Evolutionary conservation across 2,888 invertebrate species (phyloP).

Genomic region (Himalopsyche anomala): DNA sequence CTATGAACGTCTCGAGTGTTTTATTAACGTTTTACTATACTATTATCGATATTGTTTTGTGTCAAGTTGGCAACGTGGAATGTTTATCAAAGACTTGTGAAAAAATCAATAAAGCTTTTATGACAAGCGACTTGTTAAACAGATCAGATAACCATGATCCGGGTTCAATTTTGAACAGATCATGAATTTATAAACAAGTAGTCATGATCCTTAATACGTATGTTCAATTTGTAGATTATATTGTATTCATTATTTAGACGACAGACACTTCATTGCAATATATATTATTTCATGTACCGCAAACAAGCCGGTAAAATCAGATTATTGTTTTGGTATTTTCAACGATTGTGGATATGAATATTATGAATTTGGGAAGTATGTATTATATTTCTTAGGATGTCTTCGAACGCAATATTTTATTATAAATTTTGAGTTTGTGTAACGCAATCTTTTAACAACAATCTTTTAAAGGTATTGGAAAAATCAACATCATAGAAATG

Average conservation of each 20-base stretch:
- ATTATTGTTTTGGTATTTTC: background rate
- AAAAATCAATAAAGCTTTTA: constrained; percentile 31
- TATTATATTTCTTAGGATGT: too few relatives aligned
- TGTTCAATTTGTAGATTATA: constrained; percentile 1
- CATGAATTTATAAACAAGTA: constrained; percentile 11
- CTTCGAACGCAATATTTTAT: too few relatives aligned
- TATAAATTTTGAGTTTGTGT: too few relatives aligned
- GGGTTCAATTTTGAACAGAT: constrained; percentile 3
- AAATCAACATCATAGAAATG: too few relatives aligned
- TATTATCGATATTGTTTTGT: background rate
- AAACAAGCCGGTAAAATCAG: background rate
- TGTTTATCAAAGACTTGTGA: background rate
- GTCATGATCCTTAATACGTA: background rate
- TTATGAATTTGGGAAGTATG: too few relatives aligned
- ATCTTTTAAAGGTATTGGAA: too few relatives aligned
- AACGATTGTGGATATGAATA: too few relatives aligned
- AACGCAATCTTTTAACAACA: too few relatives aligned
- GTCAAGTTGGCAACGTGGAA: background rate
- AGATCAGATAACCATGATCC: constrained; percentile 29
- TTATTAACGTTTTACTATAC: background rate
- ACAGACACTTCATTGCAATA: background rate
- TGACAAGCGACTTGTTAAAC: background rate
- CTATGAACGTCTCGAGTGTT: too few relatives aligned
- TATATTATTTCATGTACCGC: background rate
- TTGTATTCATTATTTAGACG: background rate